Evolutionary conservation across 2,797 vertebrate genomes (phyloP).

Genomic region (Enteromius treurensis): DNA sequence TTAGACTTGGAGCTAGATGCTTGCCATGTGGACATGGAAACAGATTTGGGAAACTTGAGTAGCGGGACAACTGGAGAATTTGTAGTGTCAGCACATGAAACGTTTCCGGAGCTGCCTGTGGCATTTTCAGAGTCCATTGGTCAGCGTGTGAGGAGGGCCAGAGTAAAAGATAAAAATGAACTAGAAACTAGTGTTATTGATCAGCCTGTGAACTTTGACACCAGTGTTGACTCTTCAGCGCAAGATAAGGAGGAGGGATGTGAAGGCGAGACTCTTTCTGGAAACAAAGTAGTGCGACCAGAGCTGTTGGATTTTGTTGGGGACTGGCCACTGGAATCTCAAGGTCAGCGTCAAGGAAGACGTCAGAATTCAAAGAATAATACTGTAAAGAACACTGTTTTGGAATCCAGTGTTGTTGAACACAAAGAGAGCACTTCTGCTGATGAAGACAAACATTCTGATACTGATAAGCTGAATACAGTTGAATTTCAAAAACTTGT

Average conservation of each 20-base stretch:
- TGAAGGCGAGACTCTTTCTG: slow-evolving; percentile 1
- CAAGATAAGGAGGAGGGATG: slow-evolving; percentile 18
- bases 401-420: slow-evolving; percentile 63
- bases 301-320: slow-evolving; percentile 83
- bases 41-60: background rate
- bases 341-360: slow-evolving; percentile 81
- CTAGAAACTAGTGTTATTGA: slow-evolving; percentile 5
- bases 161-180: slow-evolving; percentile 50
- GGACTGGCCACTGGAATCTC: slow-evolving; percentile 88
- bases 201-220: background rate
- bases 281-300: slow-evolving; percentile 50
- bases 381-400: slow-evolving; percentile 32
- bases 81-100: background rate
- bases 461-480: slow-evolving; percentile 43
- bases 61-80: slow-evolving; percentile 22
- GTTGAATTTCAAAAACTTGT: slow-evolving; percentile 75
- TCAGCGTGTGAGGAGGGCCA: slow-evolving; percentile 74
- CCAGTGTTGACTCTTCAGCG: background rate
- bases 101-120: slow-evolving; percentile 52
- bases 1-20: slow-evolving; percentile 54
- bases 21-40: slow-evolving; percentile 5
- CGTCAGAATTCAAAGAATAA: slow-evolving; percentile 61
- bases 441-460: slow-evolving; percentile 22
- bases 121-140: slow-evolving; percentile 75
- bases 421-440: slow-evolving; percentile 56